phyloP scores from a whole-genome alignment of 2,888 invertebrate species.

The Leptura quadrifasciata region DNA sequence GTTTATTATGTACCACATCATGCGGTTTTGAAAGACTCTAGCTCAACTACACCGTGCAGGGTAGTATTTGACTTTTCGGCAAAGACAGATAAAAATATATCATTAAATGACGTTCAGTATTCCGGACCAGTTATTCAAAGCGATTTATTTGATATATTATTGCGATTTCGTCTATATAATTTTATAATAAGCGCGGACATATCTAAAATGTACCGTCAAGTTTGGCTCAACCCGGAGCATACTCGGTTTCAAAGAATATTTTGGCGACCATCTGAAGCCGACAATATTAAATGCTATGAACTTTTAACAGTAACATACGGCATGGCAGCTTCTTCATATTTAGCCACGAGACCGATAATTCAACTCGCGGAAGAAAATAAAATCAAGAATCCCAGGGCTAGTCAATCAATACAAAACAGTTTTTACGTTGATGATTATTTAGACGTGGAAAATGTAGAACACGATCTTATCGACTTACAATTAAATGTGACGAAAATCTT shows the following conservation, averaged over 20 bases:
- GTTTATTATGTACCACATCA: constrained; percentile 58
- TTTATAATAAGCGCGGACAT: constrained; percentile 48
- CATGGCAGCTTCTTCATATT: constrained; percentile 47
- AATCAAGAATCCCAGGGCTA: constrained; percentile 23
- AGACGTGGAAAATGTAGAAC: constrained; percentile 12
- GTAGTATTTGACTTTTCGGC: constrained; percentile 60
- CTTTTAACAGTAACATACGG: constrained; percentile 52
- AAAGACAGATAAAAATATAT: constrained; percentile 46
- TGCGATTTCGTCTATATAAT: constrained; percentile 49
- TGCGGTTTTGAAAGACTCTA: constrained; percentile 51
- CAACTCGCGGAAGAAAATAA: constrained; percentile 43
- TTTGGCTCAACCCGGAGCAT: constrained; percentile 29
- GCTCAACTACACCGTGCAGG: constrained; percentile 53
- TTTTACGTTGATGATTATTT: constrained; percentile 47
- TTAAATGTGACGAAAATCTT: constrained; percentile 19
- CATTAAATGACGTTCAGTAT: constrained; percentile 54
- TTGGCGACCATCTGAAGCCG: constrained; percentile 42
- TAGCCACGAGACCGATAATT: constrained; percentile 47
- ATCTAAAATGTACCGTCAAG: constrained; percentile 52
- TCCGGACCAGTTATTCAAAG: constrained; percentile 52
- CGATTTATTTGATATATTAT: constrained; percentile 52
- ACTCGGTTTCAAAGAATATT: constrained; percentile 48
- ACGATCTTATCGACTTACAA: constrained; percentile 9
- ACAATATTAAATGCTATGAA: constrained; percentile 34
- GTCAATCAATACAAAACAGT: constrained; percentile 26